Percentiles rank a stretch among this genome's conserved stretches.
Evolutionary conservation across 2,888 invertebrate genomes (phyloP).

Genomic region (Pterostichus madidus): DNA sequence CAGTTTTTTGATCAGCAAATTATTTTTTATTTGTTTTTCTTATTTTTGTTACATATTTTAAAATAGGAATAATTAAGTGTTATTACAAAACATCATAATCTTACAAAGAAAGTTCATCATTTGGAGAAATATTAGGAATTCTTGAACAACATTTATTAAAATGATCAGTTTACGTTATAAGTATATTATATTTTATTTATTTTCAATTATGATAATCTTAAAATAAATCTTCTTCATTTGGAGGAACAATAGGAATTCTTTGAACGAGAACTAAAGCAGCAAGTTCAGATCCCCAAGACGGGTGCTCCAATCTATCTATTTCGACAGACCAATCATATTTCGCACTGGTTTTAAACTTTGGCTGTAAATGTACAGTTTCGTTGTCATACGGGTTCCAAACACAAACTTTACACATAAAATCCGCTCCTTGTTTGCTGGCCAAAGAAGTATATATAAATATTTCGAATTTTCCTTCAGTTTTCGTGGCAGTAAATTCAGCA

Average conservation of each 20-base stretch:
- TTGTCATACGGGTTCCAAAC: neutral
- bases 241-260: neutral
- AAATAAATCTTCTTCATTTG: too few species aligned
- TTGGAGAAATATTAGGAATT: too few species aligned
- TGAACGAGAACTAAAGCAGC: neutral
- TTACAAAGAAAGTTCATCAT: too few species aligned
- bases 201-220: too few species aligned
- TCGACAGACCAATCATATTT: neutral
- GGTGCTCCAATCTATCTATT: neutral
- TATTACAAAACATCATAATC: too few species aligned
- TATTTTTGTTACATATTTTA: too few species aligned
- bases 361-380: neutral
- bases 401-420: neutral
- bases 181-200: too few species aligned
- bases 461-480: neutral
- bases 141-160: too few species aligned
- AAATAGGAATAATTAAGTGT: too few species aligned
- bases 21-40: too few species aligned
- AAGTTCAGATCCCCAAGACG: constrained; percentile 7
- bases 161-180: too few species aligned
- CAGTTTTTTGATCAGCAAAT: too few species aligned
- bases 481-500: neutral
- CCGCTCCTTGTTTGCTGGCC: neutral
- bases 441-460: neutral
- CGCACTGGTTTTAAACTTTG: neutral